Conservation (phyloP, 2,797 vertebrate species). For the Gallinago solitaria region DNA sequence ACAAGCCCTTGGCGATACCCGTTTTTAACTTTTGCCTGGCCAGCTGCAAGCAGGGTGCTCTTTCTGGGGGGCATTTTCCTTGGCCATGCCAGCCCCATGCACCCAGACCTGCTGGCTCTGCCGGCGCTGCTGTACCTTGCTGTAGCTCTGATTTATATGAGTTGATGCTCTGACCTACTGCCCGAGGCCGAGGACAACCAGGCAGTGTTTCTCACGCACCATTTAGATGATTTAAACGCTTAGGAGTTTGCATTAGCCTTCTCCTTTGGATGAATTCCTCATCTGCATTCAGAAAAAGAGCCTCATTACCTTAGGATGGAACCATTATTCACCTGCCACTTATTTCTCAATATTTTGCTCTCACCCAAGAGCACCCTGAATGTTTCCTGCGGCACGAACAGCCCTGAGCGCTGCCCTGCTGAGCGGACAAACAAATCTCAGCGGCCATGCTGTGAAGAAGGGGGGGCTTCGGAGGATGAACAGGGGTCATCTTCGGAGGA, state of each 20-base stretch:
- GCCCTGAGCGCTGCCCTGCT: accelerated
- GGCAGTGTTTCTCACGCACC: neutral
- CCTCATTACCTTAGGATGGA: slow-evolving; percentile 1
- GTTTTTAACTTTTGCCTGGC: neutral
- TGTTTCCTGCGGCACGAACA: neutral
- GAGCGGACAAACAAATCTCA: neutral
- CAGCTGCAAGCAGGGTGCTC: neutral
- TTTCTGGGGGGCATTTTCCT: neutral
- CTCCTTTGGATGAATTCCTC: neutral
- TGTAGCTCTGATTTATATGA: neutral
- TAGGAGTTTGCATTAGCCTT: neutral
- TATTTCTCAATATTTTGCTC: neutral
- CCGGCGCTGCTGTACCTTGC: neutral
- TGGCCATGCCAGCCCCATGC: neutral
- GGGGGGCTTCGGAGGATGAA: neutral
- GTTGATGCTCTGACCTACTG: neutral
- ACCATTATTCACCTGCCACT: neutral
- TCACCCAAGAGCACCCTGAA: neutral
- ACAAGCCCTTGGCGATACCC: neutral
- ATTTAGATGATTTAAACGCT: slow-evolving; percentile 31
- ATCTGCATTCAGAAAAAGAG: slow-evolving; percentile 2
- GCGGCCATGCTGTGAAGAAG: neutral
- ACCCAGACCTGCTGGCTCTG: neutral
- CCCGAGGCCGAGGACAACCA: neutral
- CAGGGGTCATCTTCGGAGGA: neutral